Evolutionary conservation across 1,140 invertebrate species (phyloP), one percentile per base, ranked within the genome.

Genomic region (Macrotrachela quadricornifera): DNA sequence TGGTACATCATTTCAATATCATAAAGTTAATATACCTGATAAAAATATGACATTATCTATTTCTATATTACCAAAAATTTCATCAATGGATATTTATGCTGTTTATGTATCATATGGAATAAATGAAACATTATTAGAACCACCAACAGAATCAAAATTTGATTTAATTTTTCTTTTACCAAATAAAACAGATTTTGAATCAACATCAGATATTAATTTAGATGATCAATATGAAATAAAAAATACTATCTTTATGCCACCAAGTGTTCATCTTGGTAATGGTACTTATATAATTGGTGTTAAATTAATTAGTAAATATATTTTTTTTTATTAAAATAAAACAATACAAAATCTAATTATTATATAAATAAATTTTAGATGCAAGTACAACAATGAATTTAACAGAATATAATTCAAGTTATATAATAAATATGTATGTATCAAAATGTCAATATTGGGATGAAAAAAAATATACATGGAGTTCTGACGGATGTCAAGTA

Each of bases 401-500:
- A 30, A 30, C 21, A 2, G 21, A 30, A 30, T 30, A 30, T 8
- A 30, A 30, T 30, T 30, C 21, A 30, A 30, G 21, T 30, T 30
- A 30, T 30, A 30, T 8, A 30, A 8, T 30, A 30, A 30, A 30
- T 30, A 30, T 30, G 21, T 30, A 30, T 30, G 21, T 30, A 30
- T 30, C 21, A 13, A 61, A 61, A 11, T 69, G 67, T 56, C 60
- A 62, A n/a, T 68, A 63, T 58, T 69, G 63, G 64, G 61, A 68
- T 50, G 62, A 63, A 30, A 58, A 56, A 30, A 62, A 58, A 18
- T 59, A 64, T 38, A 59, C 56, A 18, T 69, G 64, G 62, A 60
- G 60, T 13, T 62, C 62, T 0, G 61, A 65, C 47, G 67, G 67
- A n/a, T 66, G 64, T 50, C 40, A 30, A 30, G 21, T 30, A 30